Base-by-base conservation (phyloP, 2,797 vertebrate genomes). In the Sebastes vulpes region DNA sequence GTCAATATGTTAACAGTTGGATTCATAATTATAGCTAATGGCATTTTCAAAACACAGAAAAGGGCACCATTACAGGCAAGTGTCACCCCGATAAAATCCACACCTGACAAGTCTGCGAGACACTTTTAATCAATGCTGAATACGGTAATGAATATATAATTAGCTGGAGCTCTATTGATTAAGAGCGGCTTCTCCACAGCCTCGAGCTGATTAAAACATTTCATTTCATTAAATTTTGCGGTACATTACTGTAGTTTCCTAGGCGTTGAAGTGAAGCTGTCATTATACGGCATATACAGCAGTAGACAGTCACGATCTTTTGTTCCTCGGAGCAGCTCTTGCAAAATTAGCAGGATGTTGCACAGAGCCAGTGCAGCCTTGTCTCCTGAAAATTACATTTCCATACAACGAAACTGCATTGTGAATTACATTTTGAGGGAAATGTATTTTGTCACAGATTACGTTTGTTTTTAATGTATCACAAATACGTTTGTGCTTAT, bases 81-180 rank as follows among this genome's bases (percentile, higher is more conserved):
- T 60, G 26, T 72, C 12, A 4, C 48, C 60, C 12, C 21, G 20
- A 83, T 85, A 82, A 79, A 89, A 85, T 66, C 70, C 72, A 78
- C 53, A 86, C 60, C 70, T 85, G 82, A 79, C 72, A 73, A 28
- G 26, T 48, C 75, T 20, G 38, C 14, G 29, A 79, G 65, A 59
- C 83, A 87, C 80, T 77, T 82, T 83, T 73, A 87, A 84, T 94
- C 88, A 84, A 81, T 81, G 60, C 52, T 65, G 76, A 81, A 83
- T 20, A 80, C 35, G 5, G 72, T 81, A 67, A 87, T 91, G 72
- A 88, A 92, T 84, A 76, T 69, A 38, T 84, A 77, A 88, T 82
- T 77, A 82, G 64, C 72, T 32, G 70, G 12, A 3, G 11, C 42
- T 82, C 28, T 67, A 75, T 87, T 90, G 90, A 88, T 88, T 69